Percentiles rank a stretch among this genome's conserved stretches.
Conservation (phyloP, 2,797 vertebrate genomes). For the Acridotheres tristis region DNA sequence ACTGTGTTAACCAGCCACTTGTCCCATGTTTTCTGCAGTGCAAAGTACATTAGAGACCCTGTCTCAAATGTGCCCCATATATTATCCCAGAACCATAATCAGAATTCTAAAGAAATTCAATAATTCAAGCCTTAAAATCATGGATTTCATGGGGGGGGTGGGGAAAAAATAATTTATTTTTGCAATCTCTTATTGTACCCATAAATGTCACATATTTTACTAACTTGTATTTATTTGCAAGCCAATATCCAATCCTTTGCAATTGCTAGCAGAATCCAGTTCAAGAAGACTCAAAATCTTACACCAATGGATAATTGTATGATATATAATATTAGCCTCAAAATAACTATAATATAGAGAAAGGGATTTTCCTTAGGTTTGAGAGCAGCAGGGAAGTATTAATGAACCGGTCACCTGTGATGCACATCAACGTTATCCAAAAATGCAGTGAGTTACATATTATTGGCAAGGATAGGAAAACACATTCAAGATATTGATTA, state of each 20-base stretch:
- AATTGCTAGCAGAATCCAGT: not conserved
- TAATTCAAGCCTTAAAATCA: not conserved
- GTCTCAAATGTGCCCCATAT: not conserved
- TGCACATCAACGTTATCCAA: not conserved
- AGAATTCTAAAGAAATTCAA: not conserved
- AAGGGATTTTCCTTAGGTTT: not conserved
- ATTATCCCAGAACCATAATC: not conserved
- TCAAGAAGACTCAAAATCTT: not conserved
- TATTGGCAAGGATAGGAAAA: not conserved
- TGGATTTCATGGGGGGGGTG: not conserved
- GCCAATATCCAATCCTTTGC: not conserved
- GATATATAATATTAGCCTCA: not conserved
- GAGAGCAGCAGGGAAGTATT: not conserved
- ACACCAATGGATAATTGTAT: not conserved
- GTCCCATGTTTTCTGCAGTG: not conserved
- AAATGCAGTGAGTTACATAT: not conserved
- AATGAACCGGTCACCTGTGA: not conserved
- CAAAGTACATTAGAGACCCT: not conserved
- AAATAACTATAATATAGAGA: not conserved
- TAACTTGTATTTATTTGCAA: not conserved
- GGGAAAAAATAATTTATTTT: not conserved
- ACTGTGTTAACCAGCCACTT: not conserved
- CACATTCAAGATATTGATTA: not conserved
- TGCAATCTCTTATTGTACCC: not conserved
- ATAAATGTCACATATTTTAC: not conserved